Base-by-base conservation (phyloP, 2,797 vertebrate species). In the Chromis chromis region DNA sequence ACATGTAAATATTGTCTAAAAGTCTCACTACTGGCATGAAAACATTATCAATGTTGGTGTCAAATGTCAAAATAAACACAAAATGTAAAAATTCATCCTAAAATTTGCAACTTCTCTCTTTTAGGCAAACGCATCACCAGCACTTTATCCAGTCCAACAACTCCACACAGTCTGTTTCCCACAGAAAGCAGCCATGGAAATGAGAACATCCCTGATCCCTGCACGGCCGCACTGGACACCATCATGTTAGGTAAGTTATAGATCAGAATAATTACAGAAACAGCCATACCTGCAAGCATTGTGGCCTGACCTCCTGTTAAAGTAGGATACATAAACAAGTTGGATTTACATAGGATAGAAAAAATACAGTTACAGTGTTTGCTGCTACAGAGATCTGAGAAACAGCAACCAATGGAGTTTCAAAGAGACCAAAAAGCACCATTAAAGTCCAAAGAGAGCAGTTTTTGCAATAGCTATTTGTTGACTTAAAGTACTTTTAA, bases 211-310 rank as follows among this genome's bases (percentile, higher is more conserved):
- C 95, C 95, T 7, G 89, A 96, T 82, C 96, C 96, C 63, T 98
- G 96, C 92, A 94, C 76, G 10, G 94, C 94, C 72, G 81, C 86
- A 1, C 89, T 98, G 61, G 96, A 97, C 60, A 94, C 96, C 63
- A 93, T 96, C 33, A 96, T 97, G 86, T 83, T 97, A 21, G 96
- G 97, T 97, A 76, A 93, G 91, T n/a, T 10, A 53, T 0, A 17
- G 17, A 33, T 49, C 33, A 36, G 10, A 11, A 36, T 3, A 36
- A 36, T 36, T 36, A 36, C 33, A 36, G 33, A 11, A 3, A 36
- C 9, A 36, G 33, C 10, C 33, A 11, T 31, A 31, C 7, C 31
- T 31, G 31, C 31, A 9, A 8, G 31, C 31, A 31, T 9, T 31
- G 31, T 31, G 7, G 31, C 1, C 6, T 31, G 31, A 31, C 31